Evolutionary conservation across 1,140 invertebrate species (phyloP).

Genomic region (Mamestra configurata): DNA sequence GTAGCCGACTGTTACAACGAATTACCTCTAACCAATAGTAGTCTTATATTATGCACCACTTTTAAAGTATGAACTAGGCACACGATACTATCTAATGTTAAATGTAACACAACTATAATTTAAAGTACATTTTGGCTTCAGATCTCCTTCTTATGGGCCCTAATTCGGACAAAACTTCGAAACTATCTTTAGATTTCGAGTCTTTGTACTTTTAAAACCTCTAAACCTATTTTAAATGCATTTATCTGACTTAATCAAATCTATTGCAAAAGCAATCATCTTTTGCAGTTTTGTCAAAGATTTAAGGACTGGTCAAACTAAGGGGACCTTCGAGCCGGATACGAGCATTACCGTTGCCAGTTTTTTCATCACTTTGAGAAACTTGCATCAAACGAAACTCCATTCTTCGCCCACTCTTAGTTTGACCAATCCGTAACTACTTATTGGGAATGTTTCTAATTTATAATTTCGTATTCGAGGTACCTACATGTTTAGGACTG

Average conservation of each 20-base stretch:
- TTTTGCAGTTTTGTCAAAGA: conserved; percentile 67
- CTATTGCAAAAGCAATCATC: conserved; percentile 60
- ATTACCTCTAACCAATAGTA: conserved; percentile 58
- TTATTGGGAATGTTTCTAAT: conserved; percentile 68
- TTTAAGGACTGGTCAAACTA: conserved; percentile 34
- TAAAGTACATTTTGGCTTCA: conserved; percentile 73
- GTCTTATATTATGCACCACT: conserved; percentile 71
- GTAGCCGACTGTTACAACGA: conserved; percentile 61
- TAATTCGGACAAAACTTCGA: conserved; percentile 64
- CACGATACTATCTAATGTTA: conserved; percentile 44
- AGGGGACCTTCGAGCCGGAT: neutral
- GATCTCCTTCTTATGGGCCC: conserved; percentile 55
- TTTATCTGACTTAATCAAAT: conserved; percentile 71
- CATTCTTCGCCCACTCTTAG: neutral
- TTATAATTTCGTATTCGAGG: conserved; percentile 59
- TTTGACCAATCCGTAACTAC: conserved; percentile 46
- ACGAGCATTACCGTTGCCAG: no score
- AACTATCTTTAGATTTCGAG: conserved; percentile 68
- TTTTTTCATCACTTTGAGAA: no score
- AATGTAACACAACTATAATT: conserved; percentile 46
- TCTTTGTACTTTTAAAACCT: conserved; percentile 80
- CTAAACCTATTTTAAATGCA: conserved; percentile 85
- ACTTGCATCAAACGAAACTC: neutral
- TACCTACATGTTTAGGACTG: conserved; percentile 39
- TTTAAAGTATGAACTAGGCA: conserved; percentile 62